phyloP scores from a whole-genome alignment of 2,888 invertebrate species.

The Alsophila aescularia region DNA sequence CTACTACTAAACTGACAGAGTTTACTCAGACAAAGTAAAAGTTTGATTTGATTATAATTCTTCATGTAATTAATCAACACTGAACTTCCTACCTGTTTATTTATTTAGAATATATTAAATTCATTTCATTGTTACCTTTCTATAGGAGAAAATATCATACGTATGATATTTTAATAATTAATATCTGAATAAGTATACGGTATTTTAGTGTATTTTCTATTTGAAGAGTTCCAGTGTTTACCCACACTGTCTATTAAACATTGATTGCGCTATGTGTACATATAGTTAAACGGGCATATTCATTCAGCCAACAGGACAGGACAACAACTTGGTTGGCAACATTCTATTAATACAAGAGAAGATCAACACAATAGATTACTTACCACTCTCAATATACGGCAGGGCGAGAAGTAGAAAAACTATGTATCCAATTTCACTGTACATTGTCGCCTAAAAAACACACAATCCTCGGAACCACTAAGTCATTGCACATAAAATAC shows the following conservation, averaged over 20 bases:
- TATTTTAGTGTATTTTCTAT: background rate
- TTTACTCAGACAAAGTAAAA: no score
- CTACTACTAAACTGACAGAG: no score
- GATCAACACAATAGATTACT: constrained; percentile 59
- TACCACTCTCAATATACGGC: constrained; percentile 89
- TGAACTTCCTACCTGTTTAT: no score
- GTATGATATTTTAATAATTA: no score
- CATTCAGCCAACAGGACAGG: constrained; percentile 26
- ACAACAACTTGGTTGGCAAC: constrained; percentile 37
- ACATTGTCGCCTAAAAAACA: constrained; percentile 83
- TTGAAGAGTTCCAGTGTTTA: constrained; percentile 5
- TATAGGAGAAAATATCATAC: no score
- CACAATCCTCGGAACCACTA: constrained; percentile 77
- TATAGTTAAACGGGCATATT: constrained; percentile 3
- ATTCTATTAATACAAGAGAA: constrained; percentile 38
- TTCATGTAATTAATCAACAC: no score
- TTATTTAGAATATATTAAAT: no score
- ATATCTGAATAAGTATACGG: no score
- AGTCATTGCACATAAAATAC: constrained; percentile 83
- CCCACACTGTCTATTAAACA: background rate
- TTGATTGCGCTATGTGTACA: constrained; percentile 1
- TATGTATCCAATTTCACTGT: constrained; percentile 87
- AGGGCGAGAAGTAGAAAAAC: constrained; percentile 87
- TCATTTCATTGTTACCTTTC: no score
- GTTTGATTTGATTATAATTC: no score